Evolutionary conservation across 2,888 invertebrate genomes (phyloP), one percentile per base, ranked within the genome.

Genomic region (Morpho helenor): DNA sequence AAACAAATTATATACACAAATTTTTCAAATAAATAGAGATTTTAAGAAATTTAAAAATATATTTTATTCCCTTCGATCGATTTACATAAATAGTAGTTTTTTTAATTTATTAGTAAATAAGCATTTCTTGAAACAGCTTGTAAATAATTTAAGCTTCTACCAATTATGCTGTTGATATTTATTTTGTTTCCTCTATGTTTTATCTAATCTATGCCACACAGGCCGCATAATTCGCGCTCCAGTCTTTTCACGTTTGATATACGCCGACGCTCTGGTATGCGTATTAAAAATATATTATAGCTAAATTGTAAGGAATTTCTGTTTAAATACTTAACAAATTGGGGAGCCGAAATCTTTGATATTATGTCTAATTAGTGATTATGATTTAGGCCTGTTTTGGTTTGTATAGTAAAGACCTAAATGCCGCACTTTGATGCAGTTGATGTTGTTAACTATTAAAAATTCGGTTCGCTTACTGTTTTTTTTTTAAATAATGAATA

Each of bases 231-330:
- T 61, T 58, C 55, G 65, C 61, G 63, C 61, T 61, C 64, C 61
- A 47, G 51, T 52, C 47, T 64, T 48, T 52, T 56, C 52, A 51
- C 63, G 62, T 68, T 60, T 65, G 61, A 60, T 60, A 57, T 49
- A 63, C 56, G 64, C 66, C 66, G 68, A 65, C 69, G 63, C 49
- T 55, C 59, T 63, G 65, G 61, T 62, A 65, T 68, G 60, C 65
- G 54, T 60, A 64, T 64, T 66, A 64, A 66, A 68, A 64, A 60
- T 61, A 61, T 55, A 62, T 62, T 52, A 57, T 62, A 49, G 48
- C 59, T 45, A 52, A 52, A 59, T 56, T 57, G 57, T 57, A 22
- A 50, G 58, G 44, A 48, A 49, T 52, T 58, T 43, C 43, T 57
- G 55, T 47, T 44, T 49, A 50, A 52, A 58, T 45, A 44, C 45